Conservation (phyloP, 2,797 vertebrate species). For the Ptychobarbus kaznakovi region DNA sequence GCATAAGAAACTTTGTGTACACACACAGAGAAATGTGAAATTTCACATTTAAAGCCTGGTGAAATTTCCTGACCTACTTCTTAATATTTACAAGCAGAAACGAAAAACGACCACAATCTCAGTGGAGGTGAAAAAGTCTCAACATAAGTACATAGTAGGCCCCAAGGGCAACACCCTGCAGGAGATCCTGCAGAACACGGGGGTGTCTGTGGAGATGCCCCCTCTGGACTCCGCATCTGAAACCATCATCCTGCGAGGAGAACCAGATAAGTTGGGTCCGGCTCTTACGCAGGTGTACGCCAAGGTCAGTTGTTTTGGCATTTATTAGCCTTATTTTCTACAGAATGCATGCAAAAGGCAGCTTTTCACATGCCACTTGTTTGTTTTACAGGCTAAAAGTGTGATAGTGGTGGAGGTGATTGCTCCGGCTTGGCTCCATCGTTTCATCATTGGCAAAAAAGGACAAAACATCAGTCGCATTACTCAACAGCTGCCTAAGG, state of each 20-base stretch:
- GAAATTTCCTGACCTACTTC: neutral
- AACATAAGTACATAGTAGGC: slow-evolving; percentile 83
- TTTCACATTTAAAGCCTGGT: neutral
- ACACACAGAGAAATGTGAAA: neutral
- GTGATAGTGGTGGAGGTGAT: slow-evolving; percentile 82
- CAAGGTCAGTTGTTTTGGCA: slow-evolving; percentile 71
- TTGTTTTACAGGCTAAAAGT: slow-evolving; percentile 76
- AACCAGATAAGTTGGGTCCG: slow-evolving; percentile 80
- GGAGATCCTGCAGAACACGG: slow-evolving; percentile 82
- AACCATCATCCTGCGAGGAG: slow-evolving; percentile 81
- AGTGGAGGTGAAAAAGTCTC: slow-evolving; percentile 83
- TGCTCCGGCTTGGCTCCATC: slow-evolving; percentile 85
- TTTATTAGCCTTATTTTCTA: neutral
- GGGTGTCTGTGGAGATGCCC: slow-evolving; percentile 82
- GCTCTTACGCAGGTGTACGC: slow-evolving; percentile 81
- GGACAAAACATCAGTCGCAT: slow-evolving; percentile 84
- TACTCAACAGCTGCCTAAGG: slow-evolving; percentile 82
- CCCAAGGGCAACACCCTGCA: slow-evolving; percentile 83
- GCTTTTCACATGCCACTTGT: neutral
- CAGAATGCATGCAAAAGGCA: neutral
- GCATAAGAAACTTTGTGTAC: no score
- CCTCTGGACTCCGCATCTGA: slow-evolving; percentile 79
- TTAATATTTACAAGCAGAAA: slow-evolving; percentile 71
- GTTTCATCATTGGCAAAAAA: slow-evolving; percentile 86
- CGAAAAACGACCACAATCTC: slow-evolving; percentile 84